These are phyloP conservation scores for Ectobius pallidus DNA, from an alignment of 2,888 invertebrate species.

Conservation along the genomic window DNA sequence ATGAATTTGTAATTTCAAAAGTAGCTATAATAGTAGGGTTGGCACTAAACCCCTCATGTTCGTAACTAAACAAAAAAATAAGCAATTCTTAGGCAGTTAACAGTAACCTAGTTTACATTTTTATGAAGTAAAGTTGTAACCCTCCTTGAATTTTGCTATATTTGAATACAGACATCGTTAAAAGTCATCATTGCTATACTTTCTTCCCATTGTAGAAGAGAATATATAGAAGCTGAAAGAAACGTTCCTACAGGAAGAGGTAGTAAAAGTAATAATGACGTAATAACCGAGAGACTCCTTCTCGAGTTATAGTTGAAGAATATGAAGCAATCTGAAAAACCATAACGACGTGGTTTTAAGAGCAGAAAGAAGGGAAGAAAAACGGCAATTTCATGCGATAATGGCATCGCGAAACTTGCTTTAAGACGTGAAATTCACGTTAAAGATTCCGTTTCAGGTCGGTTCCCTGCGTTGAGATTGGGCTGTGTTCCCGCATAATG, in stretches of 20 bases:
- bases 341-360: constrained; percentile 19
- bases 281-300: constrained; percentile 16
- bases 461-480: neutral
- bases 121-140: constrained; percentile 16
- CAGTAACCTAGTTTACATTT: no score
- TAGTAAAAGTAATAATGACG: constrained; percentile 24
- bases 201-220: neutral
- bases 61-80: no score
- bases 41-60: no score
- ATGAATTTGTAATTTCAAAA: no score
- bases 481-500: neutral
- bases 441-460: neutral
- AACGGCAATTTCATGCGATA: constrained; percentile 29
- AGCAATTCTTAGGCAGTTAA: no score
- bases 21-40: no score
- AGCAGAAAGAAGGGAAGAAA: constrained; percentile 20
- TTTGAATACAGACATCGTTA: neutral
- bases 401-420: constrained; percentile 11
- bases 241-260: constrained; percentile 17
- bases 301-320: neutral
- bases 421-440: neutral
- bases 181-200: no score
- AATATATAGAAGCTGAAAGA: neutral
- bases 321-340: constrained; percentile 30
- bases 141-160: neutral